Evolutionary conservation across 2,888 invertebrate species (phyloP).

Genomic region (Byasa hedistus): DNA sequence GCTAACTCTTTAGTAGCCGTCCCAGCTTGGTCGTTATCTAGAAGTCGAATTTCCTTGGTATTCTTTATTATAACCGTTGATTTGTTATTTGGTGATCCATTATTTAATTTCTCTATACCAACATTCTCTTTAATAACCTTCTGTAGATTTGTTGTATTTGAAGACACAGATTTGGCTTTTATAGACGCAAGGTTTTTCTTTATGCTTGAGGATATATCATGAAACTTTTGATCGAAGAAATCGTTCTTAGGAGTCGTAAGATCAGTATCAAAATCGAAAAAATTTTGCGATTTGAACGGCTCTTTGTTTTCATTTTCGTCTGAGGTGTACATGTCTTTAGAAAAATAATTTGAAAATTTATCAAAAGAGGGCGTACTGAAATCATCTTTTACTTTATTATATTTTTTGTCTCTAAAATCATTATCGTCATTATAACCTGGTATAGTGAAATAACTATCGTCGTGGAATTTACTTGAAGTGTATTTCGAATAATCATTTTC

Average conservation of each 20-base stretch:
- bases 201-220: constrained; percentile 76
- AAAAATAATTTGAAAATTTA: constrained; percentile 59
- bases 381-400: constrained; percentile 45
- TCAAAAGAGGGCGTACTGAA: constrained; percentile 55
- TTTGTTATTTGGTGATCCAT: constrained; percentile 71
- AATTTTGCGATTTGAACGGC: constrained; percentile 60
- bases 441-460: constrained; percentile 74
- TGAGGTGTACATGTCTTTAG: constrained; percentile 51
- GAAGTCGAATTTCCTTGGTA: constrained; percentile 74
- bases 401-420: constrained; percentile 54
- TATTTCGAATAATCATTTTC: constrained; percentile 65
- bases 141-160: constrained; percentile 55
- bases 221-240: constrained; percentile 76
- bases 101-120: constrained; percentile 66
- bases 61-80: constrained; percentile 76
- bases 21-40: constrained; percentile 68
- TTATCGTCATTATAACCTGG: constrained; percentile 59
- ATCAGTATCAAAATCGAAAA: constrained; percentile 63
- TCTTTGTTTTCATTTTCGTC: constrained; percentile 51
- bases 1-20: constrained; percentile 63
- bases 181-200: constrained; percentile 70
- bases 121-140: constrained; percentile 58
- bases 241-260: constrained; percentile 78
- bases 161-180: constrained; percentile 51
- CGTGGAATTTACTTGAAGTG: constrained; percentile 74